These are phyloP conservation scores for Sepiola atlantica DNA, from an alignment of 2,888 invertebrate genomes.

Conservation along the genomic window DNA sequence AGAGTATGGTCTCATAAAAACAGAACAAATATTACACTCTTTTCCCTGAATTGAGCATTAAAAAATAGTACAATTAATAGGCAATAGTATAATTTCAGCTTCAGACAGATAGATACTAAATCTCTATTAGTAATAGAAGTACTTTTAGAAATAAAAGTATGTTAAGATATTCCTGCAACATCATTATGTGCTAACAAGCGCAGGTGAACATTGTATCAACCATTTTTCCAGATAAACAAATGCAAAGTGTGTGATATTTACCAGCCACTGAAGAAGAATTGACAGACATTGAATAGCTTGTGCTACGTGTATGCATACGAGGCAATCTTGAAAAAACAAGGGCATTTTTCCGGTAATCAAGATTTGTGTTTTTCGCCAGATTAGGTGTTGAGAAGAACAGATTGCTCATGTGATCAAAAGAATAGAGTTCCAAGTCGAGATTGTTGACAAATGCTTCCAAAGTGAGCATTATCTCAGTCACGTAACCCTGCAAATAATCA, in stretches of 20 bases:
- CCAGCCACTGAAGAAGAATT: conserved; percentile 74
- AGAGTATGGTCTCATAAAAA: no score
- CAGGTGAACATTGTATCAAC: not conserved
- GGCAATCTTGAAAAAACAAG: conserved; percentile 72
- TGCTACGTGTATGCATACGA: conserved; percentile 86
- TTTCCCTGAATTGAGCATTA: no score
- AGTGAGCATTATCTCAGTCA: conserved; percentile 95
- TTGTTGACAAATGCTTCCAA: conserved; percentile 96
- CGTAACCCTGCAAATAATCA: conserved; percentile 84
- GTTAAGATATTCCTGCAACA: not conserved
- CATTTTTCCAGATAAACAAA: not conserved
- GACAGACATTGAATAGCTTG: conserved; percentile 86
- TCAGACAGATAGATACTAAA: no score
- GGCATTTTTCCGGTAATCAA: conserved; percentile 64
- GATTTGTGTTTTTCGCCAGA: conserved; percentile 75
- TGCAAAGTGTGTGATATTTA: not conserved
- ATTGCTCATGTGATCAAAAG: conserved; percentile 89
- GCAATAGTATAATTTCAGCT: no score
- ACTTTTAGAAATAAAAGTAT: not conserved
- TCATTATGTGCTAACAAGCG: not conserved
- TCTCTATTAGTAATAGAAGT: no score
- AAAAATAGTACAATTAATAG: no score
- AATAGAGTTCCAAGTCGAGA: conserved; percentile 81
- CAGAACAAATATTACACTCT: no score
- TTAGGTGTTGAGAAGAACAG: conserved; percentile 97